Evolutionary conservation across 2,797 vertebrate species (phyloP).

Genomic region (Pipistrellus pipistrellus): DNA sequence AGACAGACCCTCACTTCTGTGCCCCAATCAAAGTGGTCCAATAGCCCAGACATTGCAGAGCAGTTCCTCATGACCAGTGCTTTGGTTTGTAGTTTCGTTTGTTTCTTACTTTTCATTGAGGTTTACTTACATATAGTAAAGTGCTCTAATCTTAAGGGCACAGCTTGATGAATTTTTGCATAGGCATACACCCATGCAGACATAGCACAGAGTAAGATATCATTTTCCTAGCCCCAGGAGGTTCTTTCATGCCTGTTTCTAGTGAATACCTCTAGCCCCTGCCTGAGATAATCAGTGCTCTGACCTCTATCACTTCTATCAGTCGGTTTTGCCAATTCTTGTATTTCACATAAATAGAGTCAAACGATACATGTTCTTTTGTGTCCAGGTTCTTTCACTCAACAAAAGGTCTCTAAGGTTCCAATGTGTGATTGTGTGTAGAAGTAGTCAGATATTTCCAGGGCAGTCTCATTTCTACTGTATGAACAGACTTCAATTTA

Average conservation of each 20-base stretch:
- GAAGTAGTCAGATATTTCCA: neutral
- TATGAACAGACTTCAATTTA: constrained; percentile 3
- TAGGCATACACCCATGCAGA: neutral
- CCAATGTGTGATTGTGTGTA: neutral
- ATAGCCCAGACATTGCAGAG: neutral
- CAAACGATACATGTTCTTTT: neutral
- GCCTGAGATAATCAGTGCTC: constrained; percentile 11
- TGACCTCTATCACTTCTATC: constrained; percentile 10
- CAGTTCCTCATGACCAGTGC: neutral
- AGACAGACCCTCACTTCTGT: neutral
- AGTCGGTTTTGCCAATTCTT: neutral
- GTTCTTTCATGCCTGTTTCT: neutral
- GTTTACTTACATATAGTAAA: neutral
- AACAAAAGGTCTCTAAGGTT: constrained; percentile 16
- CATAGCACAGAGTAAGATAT: neutral
- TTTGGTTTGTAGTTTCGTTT: neutral
- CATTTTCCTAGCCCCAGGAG: neutral
- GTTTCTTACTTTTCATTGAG: neutral
- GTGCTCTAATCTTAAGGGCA: neutral
- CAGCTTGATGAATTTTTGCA: constrained; percentile 9
- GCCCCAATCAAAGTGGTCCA: neutral
- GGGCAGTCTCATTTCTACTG: neutral
- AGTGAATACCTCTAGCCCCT: neutral
- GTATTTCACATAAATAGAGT: neutral
- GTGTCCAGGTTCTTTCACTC: neutral